Percentiles rank a stretch among this genome's conserved stretches.
Evolutionary conservation across 2,113 vertebrate species (phyloP).

Genomic region (Suncus etruscus): DNA sequence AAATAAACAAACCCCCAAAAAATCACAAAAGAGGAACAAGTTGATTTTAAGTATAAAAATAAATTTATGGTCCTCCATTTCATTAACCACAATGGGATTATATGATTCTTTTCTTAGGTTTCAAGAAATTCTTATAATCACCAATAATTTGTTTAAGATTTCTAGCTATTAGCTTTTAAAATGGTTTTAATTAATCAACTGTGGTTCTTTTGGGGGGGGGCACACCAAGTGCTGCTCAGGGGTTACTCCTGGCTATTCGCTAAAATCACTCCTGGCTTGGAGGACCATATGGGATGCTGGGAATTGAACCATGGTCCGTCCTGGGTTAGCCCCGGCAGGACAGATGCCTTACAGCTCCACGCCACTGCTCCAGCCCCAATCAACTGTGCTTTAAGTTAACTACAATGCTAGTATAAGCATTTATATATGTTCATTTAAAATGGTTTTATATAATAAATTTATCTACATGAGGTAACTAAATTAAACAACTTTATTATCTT

Average conservation of each 20-base stretch:
- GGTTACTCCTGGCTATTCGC: no score
- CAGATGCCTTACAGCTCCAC: no score
- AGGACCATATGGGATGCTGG: no score
- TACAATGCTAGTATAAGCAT: background rate
- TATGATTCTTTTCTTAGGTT: background rate
- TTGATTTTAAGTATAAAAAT: background rate
- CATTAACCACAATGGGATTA: background rate
- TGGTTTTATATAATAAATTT: background rate
- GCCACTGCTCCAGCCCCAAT: no score
- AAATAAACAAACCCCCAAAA: background rate
- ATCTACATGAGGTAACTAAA: background rate
- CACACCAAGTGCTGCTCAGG: no score
- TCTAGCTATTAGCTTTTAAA: slow-evolving; percentile 11
- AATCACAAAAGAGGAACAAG: background rate
- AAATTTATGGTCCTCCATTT: background rate
- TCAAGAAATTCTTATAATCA: background rate
- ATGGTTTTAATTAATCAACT: no score
- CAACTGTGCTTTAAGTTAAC: background rate
- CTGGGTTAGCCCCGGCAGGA: no score
- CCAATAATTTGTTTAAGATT: background rate
- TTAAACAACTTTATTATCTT: background rate
- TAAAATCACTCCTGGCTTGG: no score
- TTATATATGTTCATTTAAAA: background rate
- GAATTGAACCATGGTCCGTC: no score
- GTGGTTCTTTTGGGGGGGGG: no score